Base-by-base conservation (phyloP, 2,113 vertebrate species). In the Misgurnus anguillicaudatus region DNA sequence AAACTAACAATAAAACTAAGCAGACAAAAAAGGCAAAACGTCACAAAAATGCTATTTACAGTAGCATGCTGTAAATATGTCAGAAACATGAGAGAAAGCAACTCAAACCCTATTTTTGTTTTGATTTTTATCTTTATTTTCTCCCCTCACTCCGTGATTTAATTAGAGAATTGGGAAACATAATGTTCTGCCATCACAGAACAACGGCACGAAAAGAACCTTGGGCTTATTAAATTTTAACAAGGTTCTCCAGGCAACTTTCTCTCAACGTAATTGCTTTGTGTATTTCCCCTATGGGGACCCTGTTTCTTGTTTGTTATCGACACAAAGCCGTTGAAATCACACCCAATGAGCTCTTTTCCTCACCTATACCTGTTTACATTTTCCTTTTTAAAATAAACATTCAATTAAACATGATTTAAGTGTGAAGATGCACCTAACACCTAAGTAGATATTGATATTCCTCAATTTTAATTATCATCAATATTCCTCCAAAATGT, bases 171-270 rank as follows among this genome's bases (percentile, higher is more conserved):
- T 85, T 87, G 86, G 77, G 51, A 39, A 85, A 86, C 75, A 77
- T 77, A 71, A 70, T 74, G 63, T 83, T 83, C 61, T 83, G 64
- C 82, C 79, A 82, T 77, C 82, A 84, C 64, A 84, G 73, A 85
- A 85, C 78, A 78, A 80, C 62, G 80, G 87, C 86, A 79, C 85
- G 85, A 83, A 87, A 79, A 82, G 81, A 89, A 85, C 85, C 80
- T 78, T 72, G 51, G 77, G 86, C 83, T 87, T 85, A 83, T 88
- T 89, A 83, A 82, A 87, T 86, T 90, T 87, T 88, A 89, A 90
- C 85, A 80, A 83, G 85, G 80, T 87, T 90, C 86, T 76, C 57
- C 61, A 80, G 85, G 81, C 84, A 82, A 85, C 81, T 83, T 87
- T 82, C 80, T 80, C 83, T 80, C 31, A 51, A 64, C 66, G 66